Evolutionary conservation across 2,888 invertebrate genomes (phyloP), one percentile per base, ranked within the genome.

Genomic region (Schizotus pectinicornis): DNA sequence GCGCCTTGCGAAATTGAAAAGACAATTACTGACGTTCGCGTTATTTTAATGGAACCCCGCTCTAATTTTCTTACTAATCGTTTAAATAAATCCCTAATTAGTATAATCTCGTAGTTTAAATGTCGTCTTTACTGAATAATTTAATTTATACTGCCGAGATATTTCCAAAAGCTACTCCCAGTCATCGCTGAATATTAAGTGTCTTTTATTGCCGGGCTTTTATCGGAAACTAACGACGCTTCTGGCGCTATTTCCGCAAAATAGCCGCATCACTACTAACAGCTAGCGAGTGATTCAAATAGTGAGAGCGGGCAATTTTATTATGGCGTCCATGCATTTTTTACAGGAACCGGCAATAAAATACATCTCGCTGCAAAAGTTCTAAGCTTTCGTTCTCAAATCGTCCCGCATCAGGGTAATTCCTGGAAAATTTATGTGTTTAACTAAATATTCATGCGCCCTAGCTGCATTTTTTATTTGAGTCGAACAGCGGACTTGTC

Each of bases 11-110:
- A 22, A 22, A 45, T 35, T 46, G 53, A 46, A 36, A 54, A 53
- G 45, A 53, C 54, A 46, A 52, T 57, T 63, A 64, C 52, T 61
- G 52, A 45, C 43, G 52, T 50, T 57, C 30, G 32, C 56, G 54
- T 60, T 58, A 64, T 68, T 68, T 65, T 65, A 66, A 68, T 67
- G 65, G 61, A 61, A 64, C 56, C 22, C 30, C 54, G 56, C 61
- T 63, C 61, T 58, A 65, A 68, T 65, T 63, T 64, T 67, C 65
- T 63, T 63, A 63, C 32, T 59, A 51, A 62, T 57, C 65, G 59
- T 60, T 60, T 56, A 61, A 64, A 67, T 65, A 68, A 69, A 70
- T 68, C 64, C 63, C 60, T 63, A 67, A 67, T 67, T 67, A 64
- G 62, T 62, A 67, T 67, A 64, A 67, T 68, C 63, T 64, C 45